A percentile compares a stretch with the other conserved stretches of the same genome.
phyloP scores from a whole-genome alignment of 2,888 invertebrate species.

The Drosophila subsilvestris region DNA sequence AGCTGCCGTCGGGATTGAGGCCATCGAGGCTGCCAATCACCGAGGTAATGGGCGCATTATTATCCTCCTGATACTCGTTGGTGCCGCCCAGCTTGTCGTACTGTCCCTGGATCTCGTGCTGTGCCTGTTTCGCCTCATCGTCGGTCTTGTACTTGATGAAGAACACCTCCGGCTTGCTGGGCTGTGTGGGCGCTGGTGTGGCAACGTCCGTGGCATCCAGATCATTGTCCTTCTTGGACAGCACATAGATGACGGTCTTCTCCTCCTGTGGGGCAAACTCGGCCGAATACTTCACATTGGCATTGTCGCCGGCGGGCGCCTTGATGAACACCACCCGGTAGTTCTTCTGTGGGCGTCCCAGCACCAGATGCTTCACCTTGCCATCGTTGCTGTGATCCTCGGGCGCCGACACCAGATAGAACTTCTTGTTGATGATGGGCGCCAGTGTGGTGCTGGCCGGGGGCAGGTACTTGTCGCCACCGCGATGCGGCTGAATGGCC shows the following conservation, averaged over 20 bases:
- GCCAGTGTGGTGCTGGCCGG: constrained; percentile 73
- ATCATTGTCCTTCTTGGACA: constrained; percentile 82
- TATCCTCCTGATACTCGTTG: constrained; percentile 79
- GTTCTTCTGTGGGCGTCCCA: constrained; percentile 82
- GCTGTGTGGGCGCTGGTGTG: constrained; percentile 81
- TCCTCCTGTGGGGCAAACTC: constrained; percentile 83
- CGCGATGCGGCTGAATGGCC: constrained; percentile 55
- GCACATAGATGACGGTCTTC: constrained; percentile 84
- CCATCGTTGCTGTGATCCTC: constrained; percentile 79
- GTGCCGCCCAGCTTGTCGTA: constrained; percentile 81
- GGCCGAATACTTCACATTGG: constrained; percentile 80
- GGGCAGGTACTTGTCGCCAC: constrained; percentile 79
- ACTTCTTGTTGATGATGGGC: constrained; percentile 82
- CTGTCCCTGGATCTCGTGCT: constrained; percentile 83
- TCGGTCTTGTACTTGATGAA: constrained; percentile 84
- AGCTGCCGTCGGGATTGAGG: constrained; percentile 80
- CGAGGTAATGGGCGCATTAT: constrained; percentile 78
- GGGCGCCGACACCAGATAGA: constrained; percentile 82
- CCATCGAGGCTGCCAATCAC: constrained; percentile 80
- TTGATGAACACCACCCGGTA: constrained; percentile 84
- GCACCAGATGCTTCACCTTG: constrained; percentile 80
- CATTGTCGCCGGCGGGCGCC: constrained; percentile 78
- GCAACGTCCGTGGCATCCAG: constrained; percentile 80
- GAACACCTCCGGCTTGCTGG: constrained; percentile 84
- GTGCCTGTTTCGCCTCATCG: constrained; percentile 83